phyloP scores from a whole-genome alignment of 2,797 vertebrate species.

The Carduelis carduelis region DNA sequence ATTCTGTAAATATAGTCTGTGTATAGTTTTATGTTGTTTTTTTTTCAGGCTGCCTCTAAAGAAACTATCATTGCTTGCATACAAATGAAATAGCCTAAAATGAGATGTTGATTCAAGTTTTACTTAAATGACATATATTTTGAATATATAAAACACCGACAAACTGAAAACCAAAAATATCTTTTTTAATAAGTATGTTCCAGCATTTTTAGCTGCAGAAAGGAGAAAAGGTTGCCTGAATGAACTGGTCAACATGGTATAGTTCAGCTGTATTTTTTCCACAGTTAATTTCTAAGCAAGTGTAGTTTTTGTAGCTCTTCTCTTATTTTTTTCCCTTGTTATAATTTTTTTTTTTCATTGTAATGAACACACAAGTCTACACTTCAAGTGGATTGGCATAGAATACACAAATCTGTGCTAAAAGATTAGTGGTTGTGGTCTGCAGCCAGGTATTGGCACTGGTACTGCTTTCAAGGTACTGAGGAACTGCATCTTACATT shows the following conservation, averaged over 20 bases:
- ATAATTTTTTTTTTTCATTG: neutral
- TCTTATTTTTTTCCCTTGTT: neutral
- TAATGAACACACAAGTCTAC: neutral
- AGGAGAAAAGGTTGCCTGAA: neutral
- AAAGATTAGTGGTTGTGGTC: neutral
- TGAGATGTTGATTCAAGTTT: neutral
- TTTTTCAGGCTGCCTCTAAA: neutral
- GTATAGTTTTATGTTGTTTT: neutral
- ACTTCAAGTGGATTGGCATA: neutral
- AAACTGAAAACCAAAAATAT: neutral
- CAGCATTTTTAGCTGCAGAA: neutral
- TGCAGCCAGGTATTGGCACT: neutral
- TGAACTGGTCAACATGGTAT: rapidly evolving
- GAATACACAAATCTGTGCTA: neutral
- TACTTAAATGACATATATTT: neutral
- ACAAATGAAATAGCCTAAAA: neutral
- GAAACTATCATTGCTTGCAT: neutral
- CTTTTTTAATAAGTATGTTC: neutral
- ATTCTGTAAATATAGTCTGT: neutral
- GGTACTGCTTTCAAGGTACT: neutral
- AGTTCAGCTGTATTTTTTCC: neutral
- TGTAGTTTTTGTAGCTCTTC: neutral
- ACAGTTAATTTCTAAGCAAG: neutral
- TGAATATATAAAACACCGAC: neutral
- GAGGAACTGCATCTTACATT: neutral